phyloP scores from a whole-genome alignment of 2,888 invertebrate genomes.

The Ennomos erosarius region DNA sequence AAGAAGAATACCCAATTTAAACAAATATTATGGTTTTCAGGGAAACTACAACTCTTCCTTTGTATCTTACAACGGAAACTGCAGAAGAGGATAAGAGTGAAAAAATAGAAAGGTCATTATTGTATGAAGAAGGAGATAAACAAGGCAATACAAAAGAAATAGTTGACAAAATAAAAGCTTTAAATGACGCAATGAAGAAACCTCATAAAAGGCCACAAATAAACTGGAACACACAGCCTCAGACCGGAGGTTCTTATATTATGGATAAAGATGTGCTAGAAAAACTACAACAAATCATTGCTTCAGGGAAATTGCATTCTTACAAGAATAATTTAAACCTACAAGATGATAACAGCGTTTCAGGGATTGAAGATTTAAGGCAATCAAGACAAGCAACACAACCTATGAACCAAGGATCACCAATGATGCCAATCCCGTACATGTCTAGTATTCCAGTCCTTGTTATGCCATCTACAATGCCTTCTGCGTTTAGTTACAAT shows the following conservation, averaged over 20 bases:
- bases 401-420: constrained; percentile 39
- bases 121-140: constrained; percentile 52
- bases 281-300: constrained; percentile 71
- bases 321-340: constrained; percentile 44
- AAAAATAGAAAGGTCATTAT: constrained; percentile 55
- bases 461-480: constrained; percentile 53
- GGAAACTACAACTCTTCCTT: constrained; percentile 40
- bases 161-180: constrained; percentile 81
- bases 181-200: constrained; percentile 78
- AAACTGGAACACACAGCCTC: constrained; percentile 58
- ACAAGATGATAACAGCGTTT: constrained; percentile 49
- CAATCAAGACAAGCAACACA: constrained; percentile 48
- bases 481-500: constrained; percentile 45
- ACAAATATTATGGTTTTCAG: constrained; percentile 54
- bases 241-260: constrained; percentile 55
- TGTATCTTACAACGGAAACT: constrained; percentile 35
- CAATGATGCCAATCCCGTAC: constrained; percentile 55
- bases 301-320: constrained; percentile 63
- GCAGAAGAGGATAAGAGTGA: constrained; percentile 36
- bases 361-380: constrained; percentile 45
- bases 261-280: constrained; percentile 68
- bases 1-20: neutral
- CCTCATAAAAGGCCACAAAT: constrained; percentile 57
- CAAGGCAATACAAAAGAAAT: constrained; percentile 69
- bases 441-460: constrained; percentile 66